These are phyloP conservation scores for Sympetrum striolatum DNA, from an alignment of 2,888 invertebrate genomes.

Conservation along the genomic window DNA sequence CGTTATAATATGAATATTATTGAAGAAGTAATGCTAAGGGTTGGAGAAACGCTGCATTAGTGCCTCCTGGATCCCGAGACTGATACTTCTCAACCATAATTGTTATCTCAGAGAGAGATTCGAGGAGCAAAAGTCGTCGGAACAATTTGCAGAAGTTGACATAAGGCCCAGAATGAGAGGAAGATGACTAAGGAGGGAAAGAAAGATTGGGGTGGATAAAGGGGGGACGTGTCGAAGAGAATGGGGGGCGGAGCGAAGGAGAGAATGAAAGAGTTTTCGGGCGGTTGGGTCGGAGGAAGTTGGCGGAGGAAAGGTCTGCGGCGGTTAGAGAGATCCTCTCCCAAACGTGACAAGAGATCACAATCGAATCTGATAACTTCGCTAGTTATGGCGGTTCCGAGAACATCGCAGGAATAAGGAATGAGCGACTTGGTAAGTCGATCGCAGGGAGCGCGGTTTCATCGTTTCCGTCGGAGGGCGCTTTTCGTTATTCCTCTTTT, in stretches of 20 bases:
- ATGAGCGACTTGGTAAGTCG: slow-evolving; percentile 37
- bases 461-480: background rate
- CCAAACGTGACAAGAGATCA: slow-evolving; percentile 35
- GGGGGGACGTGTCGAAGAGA: background rate
- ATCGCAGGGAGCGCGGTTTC: slow-evolving; percentile 30
- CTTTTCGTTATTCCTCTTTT: background rate
- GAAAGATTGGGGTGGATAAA: background rate
- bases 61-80: too few relatives aligned
- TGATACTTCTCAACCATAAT: too few relatives aligned
- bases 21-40: too few relatives aligned
- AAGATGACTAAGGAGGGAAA: background rate
- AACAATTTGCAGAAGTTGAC: background rate
- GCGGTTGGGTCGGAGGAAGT: background rate
- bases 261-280: background rate
- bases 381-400: slow-evolving; percentile 39
- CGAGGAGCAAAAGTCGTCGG: background rate
- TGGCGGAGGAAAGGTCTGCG: slow-evolving; percentile 24
- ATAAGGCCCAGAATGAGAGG: background rate
- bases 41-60: too few relatives aligned
- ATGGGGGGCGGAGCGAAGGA: background rate
- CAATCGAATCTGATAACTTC: slow-evolving; percentile 42
- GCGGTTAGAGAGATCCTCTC: slow-evolving; percentile 32
- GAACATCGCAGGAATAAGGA: slow-evolving; percentile 27
- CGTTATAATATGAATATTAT: too few relatives aligned
- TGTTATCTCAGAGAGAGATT: too few relatives aligned